Base-by-base conservation (phyloP, 2,113 vertebrate species). In the Leptobrachium ailaonicum region DNA sequence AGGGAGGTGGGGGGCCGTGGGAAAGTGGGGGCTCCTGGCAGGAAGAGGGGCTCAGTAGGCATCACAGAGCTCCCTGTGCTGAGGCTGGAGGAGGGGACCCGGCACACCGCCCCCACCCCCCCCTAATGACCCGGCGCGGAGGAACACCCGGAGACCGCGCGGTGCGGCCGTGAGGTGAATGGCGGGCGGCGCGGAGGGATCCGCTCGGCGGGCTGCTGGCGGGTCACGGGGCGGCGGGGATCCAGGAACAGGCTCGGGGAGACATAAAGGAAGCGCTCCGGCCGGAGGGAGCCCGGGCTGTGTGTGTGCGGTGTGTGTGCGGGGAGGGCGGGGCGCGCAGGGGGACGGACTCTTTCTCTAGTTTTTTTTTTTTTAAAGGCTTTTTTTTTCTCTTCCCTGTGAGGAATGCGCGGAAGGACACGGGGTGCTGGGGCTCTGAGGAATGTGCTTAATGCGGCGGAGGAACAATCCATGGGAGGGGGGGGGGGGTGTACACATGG, bases 391-490 rank as follows among this genome's bases (percentile, higher is more conserved):
- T 14, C 40, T 94, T 85, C 87, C 87, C 89, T 87, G 83, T 88
- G 88, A 95, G 95, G 95, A 96, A 96, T 96, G 95, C 90, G 95
- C 88, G 95, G 95, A 96, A 90, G 94, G 84, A 94, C 89, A 95
- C 93, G 75, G 93, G 92, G 94, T 89, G 90, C 91, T 94, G 92
- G 91, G 95, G 89, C 95, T 85, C 90, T 89, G 82, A 92, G 96
- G 96, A 96, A 98, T 98, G 96, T 90, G 89, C 91, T 93, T 94
- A 94, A 94, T 93, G 89, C 92, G 82, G 90, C 87, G 91, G 89
- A 89, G 90, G 91, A 94, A 94, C 93, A 95, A 94, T 94, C 93
- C 93, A 90, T 90, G 90, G 20, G 20, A 32, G 20, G 20, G 20
- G 20, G 20, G 20, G 20, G 20, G 20, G 20, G 20, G 20, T 0